Conservation (phyloP, 1,140 invertebrate species). For the Triops cancriformis region DNA sequence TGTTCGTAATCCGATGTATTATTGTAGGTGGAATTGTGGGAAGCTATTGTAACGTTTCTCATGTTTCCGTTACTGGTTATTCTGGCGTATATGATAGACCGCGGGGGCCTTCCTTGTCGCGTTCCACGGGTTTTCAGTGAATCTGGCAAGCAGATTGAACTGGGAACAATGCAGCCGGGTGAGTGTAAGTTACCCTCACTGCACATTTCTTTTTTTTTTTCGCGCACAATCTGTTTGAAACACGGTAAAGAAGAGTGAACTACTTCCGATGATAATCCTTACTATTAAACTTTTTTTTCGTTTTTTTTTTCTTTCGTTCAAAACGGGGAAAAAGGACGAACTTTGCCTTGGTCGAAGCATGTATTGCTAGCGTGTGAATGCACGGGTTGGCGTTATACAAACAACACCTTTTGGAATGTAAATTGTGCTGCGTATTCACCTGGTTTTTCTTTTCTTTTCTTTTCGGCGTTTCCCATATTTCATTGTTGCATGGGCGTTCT, state of each 20-base stretch:
- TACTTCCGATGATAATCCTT: too few species aligned
- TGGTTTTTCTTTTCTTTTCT: background rate
- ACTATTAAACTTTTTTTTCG: too few species aligned
- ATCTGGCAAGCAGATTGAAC: conserved; percentile 42
- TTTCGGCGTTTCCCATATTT: background rate
- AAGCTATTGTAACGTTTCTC: conserved; percentile 51
- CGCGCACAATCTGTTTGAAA: conserved; percentile 21
- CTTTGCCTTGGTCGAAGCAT: background rate
- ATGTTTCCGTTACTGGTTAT: conserved; percentile 49
- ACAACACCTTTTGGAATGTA: background rate
- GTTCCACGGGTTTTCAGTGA: conserved; percentile 29
- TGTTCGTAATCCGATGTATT: too few species aligned
- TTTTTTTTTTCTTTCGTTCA: background rate
- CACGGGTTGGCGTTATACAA: background rate
- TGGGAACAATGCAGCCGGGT: conserved; percentile 40
- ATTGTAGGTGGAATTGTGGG: conserved; percentile 49
- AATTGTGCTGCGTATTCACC: background rate
- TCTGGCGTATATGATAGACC: conserved; percentile 48
- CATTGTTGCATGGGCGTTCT: background rate
- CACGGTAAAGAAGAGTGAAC: background rate
- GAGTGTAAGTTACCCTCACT: conserved; percentile 37
- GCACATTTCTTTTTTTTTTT: conserved; percentile 25
- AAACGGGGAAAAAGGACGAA: background rate
- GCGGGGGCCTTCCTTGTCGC: conserved; percentile 32
- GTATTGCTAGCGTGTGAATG: background rate